These are phyloP conservation scores for Oscheius sp. DNA, from an alignment of 2,888 invertebrate genomes.

Conservation along the genomic window DNA sequence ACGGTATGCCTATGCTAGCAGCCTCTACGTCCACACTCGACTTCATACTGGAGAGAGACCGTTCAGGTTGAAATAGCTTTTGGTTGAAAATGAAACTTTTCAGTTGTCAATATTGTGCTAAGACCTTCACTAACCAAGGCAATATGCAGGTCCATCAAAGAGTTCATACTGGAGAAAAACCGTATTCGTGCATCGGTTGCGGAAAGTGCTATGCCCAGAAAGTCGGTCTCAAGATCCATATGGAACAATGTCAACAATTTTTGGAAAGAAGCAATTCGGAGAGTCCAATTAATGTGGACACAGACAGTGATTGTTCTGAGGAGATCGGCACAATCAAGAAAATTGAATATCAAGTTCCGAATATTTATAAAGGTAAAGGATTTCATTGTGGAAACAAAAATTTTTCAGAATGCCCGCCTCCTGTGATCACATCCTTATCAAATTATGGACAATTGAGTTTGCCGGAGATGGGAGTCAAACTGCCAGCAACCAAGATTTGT, in stretches of 20 bases:
- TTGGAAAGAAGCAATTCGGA: conserved; percentile 29
- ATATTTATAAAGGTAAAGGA: conserved; percentile 18
- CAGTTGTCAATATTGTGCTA: conserved; percentile 63
- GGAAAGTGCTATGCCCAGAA: conserved; percentile 66
- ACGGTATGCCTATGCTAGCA: conserved; percentile 67
- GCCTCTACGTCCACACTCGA: conserved; percentile 67
- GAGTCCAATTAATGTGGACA: conserved; percentile 36
- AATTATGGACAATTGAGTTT: conserved; percentile 4
- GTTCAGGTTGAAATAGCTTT: conserved; percentile 21
- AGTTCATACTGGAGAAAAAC: conserved; percentile 55
- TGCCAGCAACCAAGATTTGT: conserved; percentile 1
- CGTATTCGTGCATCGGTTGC: conserved; percentile 64
- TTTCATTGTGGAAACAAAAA: background rate
- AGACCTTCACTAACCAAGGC: conserved; percentile 65
- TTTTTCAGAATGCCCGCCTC: conserved; percentile 15
- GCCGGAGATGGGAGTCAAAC: background rate
- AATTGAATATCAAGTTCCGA: conserved; percentile 10
- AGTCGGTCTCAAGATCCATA: conserved; percentile 66
- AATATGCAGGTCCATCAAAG: conserved; percentile 61
- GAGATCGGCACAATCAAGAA: conserved; percentile 17
- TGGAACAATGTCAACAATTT: conserved; percentile 62
- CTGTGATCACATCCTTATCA: background rate
- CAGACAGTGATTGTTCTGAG: conserved; percentile 29
- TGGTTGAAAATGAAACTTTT: too few relatives aligned
- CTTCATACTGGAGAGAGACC: conserved; percentile 67